Evolutionary conservation across 2,797 vertebrate species (phyloP).

Genomic region (Carapus acus): DNA sequence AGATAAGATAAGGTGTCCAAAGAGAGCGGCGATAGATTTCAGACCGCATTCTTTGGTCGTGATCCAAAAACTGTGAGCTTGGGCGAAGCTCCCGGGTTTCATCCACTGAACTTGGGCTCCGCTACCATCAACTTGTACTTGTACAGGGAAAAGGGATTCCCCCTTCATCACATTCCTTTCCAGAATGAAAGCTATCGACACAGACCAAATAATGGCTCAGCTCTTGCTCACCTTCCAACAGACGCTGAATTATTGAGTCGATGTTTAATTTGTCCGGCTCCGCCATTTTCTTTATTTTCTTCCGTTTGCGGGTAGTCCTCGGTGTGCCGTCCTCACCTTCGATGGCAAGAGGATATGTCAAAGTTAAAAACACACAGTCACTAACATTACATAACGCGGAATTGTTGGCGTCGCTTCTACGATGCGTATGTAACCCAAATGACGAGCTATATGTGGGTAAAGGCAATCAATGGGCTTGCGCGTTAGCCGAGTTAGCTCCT

Average conservation of each 20-base stretch:
- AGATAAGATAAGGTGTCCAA: background rate
- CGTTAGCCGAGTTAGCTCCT: slow-evolving; percentile 46
- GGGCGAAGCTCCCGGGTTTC: background rate
- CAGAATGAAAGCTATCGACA: background rate
- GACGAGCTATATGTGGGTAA: background rate
- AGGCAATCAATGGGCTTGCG: slow-evolving; percentile 51
- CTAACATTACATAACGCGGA: no score
- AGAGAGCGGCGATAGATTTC: background rate
- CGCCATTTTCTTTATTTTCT: slow-evolving; percentile 79
- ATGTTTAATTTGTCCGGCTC: slow-evolving; percentile 86
- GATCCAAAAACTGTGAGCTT: slow-evolving; percentile 12
- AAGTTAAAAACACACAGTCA: slow-evolving; percentile 4
- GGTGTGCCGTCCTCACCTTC: slow-evolving; percentile 51
- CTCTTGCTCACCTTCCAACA: slow-evolving; percentile 74
- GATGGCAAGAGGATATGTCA: slow-evolving; percentile 21
- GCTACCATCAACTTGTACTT: slow-evolving; percentile 10
- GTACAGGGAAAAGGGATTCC: slow-evolving; percentile 8
- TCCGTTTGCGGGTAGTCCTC: slow-evolving; percentile 66
- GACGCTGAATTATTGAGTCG: slow-evolving; percentile 83
- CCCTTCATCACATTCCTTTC: background rate
- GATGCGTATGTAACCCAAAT: background rate
- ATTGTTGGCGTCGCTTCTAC: slow-evolving; percentile 1
- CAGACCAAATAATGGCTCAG: background rate
- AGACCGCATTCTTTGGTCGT: slow-evolving; percentile 1
- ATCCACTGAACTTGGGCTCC: slow-evolving; percentile 17